Conservation (phyloP, 2,113 vertebrate species). For the Synodontis membranacea region DNA sequence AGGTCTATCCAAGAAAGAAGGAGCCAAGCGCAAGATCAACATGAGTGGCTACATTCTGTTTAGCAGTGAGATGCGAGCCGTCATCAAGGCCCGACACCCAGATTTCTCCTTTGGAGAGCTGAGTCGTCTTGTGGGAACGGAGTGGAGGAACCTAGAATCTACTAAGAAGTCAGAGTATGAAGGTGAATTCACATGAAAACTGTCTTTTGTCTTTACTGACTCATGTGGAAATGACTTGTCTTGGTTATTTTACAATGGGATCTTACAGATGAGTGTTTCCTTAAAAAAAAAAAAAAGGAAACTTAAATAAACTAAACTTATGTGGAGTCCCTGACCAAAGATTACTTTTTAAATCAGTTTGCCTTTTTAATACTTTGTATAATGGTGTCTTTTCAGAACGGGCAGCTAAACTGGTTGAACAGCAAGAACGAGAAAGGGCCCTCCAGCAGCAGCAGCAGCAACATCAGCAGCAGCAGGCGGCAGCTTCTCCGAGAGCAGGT, state of each 20-base stretch:
- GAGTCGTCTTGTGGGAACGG: conserved; percentile 95
- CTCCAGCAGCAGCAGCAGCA: conserved; percentile 86
- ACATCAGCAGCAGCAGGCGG: conserved; percentile 86
- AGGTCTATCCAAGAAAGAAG: conserved; percentile 92
- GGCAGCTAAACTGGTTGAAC: conserved; percentile 98
- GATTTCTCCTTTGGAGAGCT: conserved; percentile 98
- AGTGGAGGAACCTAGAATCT: conserved; percentile 96
- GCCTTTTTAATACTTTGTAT: not conserved
- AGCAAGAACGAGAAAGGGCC: conserved; percentile 95
- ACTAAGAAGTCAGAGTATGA: conserved; percentile 97
- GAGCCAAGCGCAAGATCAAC: conserved; percentile 98
- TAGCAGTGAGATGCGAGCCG: conserved; percentile 98
- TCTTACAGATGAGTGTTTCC: not conserved
- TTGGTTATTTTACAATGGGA: not conserved
- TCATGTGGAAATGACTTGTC: not conserved
- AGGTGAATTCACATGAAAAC: conserved; percentile 71
- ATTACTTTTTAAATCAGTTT: not conserved
- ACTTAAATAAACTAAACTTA: not conserved
- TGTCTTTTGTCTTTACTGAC: not conserved
- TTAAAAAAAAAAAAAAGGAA: too few relatives aligned
- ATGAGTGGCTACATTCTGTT: conserved; percentile 99
- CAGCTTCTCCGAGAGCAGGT: conserved; percentile 94
- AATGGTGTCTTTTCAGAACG: conserved; percentile 78
- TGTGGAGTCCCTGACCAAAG: not conserved
- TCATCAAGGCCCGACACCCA: conserved; percentile 96